Conservation (phyloP, 2,888 invertebrate species). For the Campaea margaritaria region DNA sequence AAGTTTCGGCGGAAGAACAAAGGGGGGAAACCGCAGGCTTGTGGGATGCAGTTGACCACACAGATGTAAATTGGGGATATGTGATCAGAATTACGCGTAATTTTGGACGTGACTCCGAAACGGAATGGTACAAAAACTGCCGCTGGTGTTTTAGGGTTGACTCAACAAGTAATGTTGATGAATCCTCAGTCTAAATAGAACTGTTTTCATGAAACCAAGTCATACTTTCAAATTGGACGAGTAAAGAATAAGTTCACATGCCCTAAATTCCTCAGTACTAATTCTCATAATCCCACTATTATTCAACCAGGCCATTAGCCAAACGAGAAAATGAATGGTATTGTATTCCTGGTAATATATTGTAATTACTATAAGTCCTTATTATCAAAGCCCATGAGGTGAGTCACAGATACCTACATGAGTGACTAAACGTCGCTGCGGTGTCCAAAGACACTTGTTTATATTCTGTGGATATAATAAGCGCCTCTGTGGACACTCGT, state of each 20-base stretch:
- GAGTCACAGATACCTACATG: constrained; percentile 61
- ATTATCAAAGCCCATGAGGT: constrained; percentile 39
- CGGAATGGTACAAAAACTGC: constrained; percentile 46
- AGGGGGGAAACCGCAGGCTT: constrained; percentile 60
- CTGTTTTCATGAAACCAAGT: no score
- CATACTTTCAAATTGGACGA: no score
- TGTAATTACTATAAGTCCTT: constrained; percentile 47
- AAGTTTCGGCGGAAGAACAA: constrained; percentile 68
- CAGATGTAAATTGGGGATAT: constrained; percentile 55
- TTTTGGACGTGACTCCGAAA: constrained; percentile 65
- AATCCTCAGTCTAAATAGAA: no score
- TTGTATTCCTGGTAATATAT: constrained; percentile 71
- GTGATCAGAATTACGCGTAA: constrained; percentile 56
- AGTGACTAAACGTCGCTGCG: constrained; percentile 55
- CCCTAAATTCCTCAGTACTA: not conserved
- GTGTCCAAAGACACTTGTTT: constrained; percentile 18
- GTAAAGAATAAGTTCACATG: not conserved
- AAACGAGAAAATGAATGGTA: constrained; percentile 61
- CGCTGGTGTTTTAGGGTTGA: constrained; percentile 43
- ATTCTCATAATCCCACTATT: not conserved
- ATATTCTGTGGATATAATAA: constrained; percentile 28
- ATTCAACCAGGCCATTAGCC: constrained; percentile 23
- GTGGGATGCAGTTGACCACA: constrained; percentile 60
- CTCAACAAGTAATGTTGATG: not conserved
- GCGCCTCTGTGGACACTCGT: constrained; percentile 22